Percentiles rank a stretch among this genome's conserved stretches.
phyloP scores from a whole-genome alignment of 2,888 invertebrate genomes.

The Cerceris rybyensis region DNA sequence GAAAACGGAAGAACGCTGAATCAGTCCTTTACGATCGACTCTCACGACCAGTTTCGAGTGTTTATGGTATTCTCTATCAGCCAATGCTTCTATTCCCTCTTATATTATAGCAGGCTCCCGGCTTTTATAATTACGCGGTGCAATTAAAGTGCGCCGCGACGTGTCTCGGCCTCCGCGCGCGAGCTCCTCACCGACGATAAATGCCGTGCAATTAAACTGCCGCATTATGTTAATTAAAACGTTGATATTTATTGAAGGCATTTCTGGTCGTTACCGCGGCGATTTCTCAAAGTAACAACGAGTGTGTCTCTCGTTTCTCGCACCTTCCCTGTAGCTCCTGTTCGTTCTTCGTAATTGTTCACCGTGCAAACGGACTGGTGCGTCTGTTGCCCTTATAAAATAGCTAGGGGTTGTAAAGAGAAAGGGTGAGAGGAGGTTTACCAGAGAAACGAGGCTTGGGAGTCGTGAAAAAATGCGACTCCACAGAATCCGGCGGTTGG shows the following conservation, averaged over 20 bases:
- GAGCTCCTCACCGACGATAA: conserved; percentile 60
- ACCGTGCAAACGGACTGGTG: neutral
- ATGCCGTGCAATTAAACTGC: conserved; percentile 66
- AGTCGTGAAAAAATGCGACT: conserved; percentile 19
- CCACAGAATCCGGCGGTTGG: neutral
- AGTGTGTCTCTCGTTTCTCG: conserved; percentile 18
- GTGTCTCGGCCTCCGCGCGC: conserved; percentile 23
- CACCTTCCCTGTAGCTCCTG: conserved; percentile 1
- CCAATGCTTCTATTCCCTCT: conserved; percentile 40
- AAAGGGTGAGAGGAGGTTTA: neutral
- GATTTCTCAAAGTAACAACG: conserved; percentile 57
- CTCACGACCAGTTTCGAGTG: conserved; percentile 34
- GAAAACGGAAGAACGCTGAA: conserved; percentile 5
- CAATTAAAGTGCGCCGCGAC: conserved; percentile 54
- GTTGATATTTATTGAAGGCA: conserved; percentile 69
- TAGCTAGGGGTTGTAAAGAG: neutral
- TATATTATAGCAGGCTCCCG: conserved; percentile 30
- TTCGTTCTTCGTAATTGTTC: conserved; percentile 24
- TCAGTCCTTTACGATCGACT: conserved; percentile 40
- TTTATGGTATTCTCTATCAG: conserved; percentile 31
- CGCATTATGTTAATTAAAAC: conserved; percentile 74
- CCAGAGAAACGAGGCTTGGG: neutral
- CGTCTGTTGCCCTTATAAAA: neutral
- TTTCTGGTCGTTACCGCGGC: conserved; percentile 38
- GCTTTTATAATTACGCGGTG: conserved; percentile 59